Evolutionary conservation across 2,888 invertebrate species (phyloP).

Genomic region (Seira ritae): DNA sequence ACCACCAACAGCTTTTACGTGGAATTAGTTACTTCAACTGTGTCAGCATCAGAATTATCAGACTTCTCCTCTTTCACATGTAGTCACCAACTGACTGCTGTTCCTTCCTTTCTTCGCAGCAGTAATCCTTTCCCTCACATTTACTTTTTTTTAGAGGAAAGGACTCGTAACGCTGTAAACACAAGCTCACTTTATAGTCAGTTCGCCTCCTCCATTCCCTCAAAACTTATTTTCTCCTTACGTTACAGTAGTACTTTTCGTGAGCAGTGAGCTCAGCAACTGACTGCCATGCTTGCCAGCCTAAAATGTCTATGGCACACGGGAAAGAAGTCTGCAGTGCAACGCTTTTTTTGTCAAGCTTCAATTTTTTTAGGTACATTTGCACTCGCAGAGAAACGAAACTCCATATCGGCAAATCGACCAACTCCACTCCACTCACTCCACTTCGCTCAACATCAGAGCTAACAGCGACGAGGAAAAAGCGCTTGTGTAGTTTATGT

Average conservation of each 20-base stretch:
- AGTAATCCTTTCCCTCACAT: constrained; percentile 18
- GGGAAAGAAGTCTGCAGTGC: constrained; percentile 6
- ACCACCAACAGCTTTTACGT: no score
- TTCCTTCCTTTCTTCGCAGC: constrained; percentile 40
- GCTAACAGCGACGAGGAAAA: neutral
- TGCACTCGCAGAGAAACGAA: constrained; percentile 13
- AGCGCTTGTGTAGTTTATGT: neutral
- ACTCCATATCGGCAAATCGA: constrained; percentile 24
- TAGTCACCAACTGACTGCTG: constrained; percentile 42
- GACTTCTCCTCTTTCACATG: neutral
- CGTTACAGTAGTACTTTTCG: no score
- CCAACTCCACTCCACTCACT: constrained; percentile 15
- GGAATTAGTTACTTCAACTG: no score
- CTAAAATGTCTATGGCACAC: neutral
- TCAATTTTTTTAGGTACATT: constrained; percentile 23
- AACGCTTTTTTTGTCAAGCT: constrained; percentile 8
- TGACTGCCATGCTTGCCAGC: neutral
- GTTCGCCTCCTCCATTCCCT: neutral
- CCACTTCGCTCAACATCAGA: neutral
- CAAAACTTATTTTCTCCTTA: constrained; percentile 18
- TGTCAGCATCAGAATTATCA: neutral
- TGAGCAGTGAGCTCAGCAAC: neutral
- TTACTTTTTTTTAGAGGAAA: neutral
- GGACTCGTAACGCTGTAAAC: neutral
- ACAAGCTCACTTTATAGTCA: neutral